phyloP scores from a whole-genome alignment of 1,140 invertebrate genomes.

The Triops longicaudatus region DNA sequence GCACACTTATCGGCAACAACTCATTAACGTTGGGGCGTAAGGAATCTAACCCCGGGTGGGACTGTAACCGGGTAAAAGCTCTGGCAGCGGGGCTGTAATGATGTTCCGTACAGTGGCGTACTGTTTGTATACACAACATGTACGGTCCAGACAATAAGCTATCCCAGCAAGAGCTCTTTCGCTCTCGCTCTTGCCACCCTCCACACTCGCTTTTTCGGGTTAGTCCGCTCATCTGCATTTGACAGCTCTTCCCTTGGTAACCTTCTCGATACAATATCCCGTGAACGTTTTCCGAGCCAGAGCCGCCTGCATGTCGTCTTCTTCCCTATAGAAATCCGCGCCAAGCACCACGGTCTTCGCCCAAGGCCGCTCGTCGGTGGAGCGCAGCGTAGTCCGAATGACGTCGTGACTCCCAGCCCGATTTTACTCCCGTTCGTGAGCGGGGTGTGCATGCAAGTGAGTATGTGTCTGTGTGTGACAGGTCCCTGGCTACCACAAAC shows the following conservation, averaged over 20 bases:
- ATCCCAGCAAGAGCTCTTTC: neutral
- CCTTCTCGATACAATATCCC: conserved; percentile 6
- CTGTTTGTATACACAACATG: neutral
- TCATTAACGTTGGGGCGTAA: neutral
- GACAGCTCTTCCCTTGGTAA: conserved; percentile 11
- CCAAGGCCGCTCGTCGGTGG: neutral
- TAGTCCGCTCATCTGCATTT: neutral
- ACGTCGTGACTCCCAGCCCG: neutral
- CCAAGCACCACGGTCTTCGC: neutral
- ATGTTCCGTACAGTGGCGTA: neutral
- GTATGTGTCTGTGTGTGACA: conserved; percentile 5
- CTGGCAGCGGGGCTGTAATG: neutral
- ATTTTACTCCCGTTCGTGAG: neutral
- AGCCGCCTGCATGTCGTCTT: neutral
- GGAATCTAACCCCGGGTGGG: neutral
- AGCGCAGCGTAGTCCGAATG: neutral
- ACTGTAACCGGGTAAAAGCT: neutral
- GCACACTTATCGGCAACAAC: neutral
- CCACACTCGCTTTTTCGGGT: neutral
- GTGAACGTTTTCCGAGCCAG: neutral
- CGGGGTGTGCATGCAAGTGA: conserved; percentile 8
- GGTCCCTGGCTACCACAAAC: conserved; percentile 13
- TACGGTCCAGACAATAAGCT: neutral
- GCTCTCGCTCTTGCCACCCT: neutral
- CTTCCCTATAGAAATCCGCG: conserved; percentile 5